Conservation (phyloP, 2,113 vertebrate genomes). For the Grus americana region DNA sequence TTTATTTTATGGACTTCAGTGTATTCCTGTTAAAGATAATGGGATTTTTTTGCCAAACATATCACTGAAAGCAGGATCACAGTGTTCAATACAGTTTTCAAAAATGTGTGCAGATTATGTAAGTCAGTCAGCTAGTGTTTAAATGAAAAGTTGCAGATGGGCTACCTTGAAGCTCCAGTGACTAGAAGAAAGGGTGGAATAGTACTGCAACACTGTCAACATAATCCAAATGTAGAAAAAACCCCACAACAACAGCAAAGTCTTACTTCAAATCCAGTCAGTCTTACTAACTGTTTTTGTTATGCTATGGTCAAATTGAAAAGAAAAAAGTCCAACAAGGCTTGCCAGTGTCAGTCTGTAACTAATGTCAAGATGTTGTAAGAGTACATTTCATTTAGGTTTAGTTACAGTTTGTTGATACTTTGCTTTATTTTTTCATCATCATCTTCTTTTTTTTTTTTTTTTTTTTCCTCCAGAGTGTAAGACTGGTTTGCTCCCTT, state of each 20-base stretch:
- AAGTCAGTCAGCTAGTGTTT: background rate
- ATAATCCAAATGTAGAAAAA: background rate
- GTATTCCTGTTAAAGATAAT: background rate
- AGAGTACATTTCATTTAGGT: background rate
- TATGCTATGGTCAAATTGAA: background rate
- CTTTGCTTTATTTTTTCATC: background rate
- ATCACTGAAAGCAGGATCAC: background rate
- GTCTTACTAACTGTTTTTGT: background rate
- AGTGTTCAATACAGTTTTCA: slow-evolving; percentile 3
- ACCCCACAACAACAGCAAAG: background rate
- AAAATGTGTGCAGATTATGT: background rate
- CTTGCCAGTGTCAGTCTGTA: background rate
- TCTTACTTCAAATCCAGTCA: background rate
- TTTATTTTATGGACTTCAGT: background rate
- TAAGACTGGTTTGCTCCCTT: background rate
- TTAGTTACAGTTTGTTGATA: background rate
- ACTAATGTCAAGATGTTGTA: background rate
- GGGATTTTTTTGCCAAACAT: background rate
- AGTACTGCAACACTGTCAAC: background rate
- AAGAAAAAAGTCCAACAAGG: background rate
- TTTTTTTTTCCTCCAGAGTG: background rate
- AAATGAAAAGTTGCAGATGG: background rate
- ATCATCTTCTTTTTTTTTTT: background rate
- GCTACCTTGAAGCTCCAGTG: background rate
- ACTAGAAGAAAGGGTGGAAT: background rate